phyloP scores from a whole-genome alignment of 2,888 invertebrate genomes.

The Seladonia tumulorum region DNA sequence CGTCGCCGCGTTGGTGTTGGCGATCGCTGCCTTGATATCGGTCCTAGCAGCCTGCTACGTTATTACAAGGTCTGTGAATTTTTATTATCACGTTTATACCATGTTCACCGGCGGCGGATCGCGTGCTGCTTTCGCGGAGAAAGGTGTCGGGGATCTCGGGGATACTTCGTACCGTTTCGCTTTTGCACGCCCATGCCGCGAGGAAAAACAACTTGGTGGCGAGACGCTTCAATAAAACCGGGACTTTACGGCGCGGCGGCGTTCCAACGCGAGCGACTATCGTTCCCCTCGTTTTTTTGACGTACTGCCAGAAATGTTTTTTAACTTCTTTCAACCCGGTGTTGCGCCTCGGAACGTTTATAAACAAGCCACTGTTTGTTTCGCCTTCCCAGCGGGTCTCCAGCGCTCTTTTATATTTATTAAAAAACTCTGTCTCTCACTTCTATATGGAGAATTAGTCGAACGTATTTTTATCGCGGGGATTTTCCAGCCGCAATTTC shows the following conservation, averaged over 20 bases:
- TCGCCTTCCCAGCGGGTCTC: neutral
- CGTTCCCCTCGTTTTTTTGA: slow-evolving; percentile 13
- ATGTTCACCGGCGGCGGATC: slow-evolving; percentile 2
- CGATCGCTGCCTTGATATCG: slow-evolving; percentile 76
- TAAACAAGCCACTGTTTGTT: slow-evolving; percentile 12
- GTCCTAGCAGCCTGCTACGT: slow-evolving; percentile 79
- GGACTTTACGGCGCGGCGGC: slow-evolving; percentile 35
- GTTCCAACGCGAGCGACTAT: neutral
- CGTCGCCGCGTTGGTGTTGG: slow-evolving; percentile 74
- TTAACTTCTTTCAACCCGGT: neutral
- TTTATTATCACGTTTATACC: slow-evolving; percentile 29
- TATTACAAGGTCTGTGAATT: slow-evolving; percentile 73
- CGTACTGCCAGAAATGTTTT: slow-evolving; percentile 39
- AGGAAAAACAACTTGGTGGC: slow-evolving; percentile 23
- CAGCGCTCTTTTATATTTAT: neutral
- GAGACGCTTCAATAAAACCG: slow-evolving; percentile 31
- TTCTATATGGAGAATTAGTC: no score
- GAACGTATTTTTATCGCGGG: no score
- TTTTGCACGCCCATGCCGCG: neutral
- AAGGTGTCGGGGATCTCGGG: slow-evolving; percentile 35
- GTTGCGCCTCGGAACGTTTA: neutral
- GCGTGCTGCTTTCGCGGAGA: neutral
- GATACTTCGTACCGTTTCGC: slow-evolving; percentile 24
- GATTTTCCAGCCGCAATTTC: no score
- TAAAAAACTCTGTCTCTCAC: no score